Percentiles rank a stretch among this genome's conserved stretches.
These are phyloP conservation scores for Peromyscus leucopus DNA, from an alignment of 2,113 vertebrate species.

Conservation along the genomic window DNA sequence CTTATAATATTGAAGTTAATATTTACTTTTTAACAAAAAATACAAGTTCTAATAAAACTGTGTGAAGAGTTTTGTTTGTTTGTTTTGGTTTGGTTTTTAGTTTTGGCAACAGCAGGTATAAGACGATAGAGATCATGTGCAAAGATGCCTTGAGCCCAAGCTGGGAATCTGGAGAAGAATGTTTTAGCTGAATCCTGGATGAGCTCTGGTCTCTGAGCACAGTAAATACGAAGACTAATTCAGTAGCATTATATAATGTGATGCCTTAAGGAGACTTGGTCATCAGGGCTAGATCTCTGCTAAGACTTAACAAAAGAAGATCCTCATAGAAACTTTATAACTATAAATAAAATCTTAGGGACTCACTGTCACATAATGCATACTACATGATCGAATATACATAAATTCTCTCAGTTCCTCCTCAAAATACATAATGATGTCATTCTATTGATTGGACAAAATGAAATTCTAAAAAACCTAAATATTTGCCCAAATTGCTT, in stretches of 20 bases:
- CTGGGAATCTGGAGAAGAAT: neutral
- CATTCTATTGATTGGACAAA: neutral
- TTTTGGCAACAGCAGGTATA: neutral
- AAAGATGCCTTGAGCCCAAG: neutral
- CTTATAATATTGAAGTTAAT: constrained; percentile 17
- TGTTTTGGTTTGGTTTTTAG: neutral
- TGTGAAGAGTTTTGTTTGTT: neutral
- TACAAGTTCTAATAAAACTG: neutral
- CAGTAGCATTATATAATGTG: neutral
- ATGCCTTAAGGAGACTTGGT: neutral
- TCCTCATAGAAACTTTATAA: neutral
- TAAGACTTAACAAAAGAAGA: neutral
- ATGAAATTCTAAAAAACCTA: neutral
- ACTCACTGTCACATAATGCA: neutral
- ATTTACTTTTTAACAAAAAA: constrained; percentile 23
- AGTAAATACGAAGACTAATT: neutral
- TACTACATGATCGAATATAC: neutral
- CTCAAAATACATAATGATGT: neutral
- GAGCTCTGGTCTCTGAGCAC: neutral
- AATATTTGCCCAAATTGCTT: neutral
- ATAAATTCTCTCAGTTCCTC: neutral
- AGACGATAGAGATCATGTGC: neutral
- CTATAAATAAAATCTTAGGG: neutral
- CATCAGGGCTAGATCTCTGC: neutral
- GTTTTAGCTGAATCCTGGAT: neutral